These are phyloP conservation scores for Hippocampus zosterae DNA, from an alignment of 2,113 vertebrate genomes.

Conservation along the genomic window DNA sequence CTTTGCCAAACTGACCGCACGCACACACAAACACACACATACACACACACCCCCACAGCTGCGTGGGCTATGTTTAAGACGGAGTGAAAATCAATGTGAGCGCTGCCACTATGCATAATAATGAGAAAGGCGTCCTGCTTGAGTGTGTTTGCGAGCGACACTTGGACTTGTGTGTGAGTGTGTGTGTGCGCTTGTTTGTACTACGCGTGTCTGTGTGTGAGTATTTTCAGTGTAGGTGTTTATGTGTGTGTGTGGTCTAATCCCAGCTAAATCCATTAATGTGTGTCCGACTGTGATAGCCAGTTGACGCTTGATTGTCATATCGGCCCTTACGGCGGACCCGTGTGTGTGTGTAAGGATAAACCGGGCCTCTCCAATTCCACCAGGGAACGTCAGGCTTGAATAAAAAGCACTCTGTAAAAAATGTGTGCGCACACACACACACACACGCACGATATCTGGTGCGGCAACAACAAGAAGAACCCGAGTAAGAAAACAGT, in stretches of 20 bases:
- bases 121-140: constrained; percentile 42
- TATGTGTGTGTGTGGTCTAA: constrained; percentile 49
- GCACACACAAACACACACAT: constrained; percentile 28
- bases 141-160: constrained; percentile 9
- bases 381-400: constrained; percentile 38
- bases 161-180: constrained; percentile 19
- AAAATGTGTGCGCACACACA: not conserved
- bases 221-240: constrained; percentile 4
- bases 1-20: constrained; percentile 60
- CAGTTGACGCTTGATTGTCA: constrained; percentile 53
- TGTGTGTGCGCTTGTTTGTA: constrained; percentile 22
- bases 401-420: constrained; percentile 46
- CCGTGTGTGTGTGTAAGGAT: not conserved
- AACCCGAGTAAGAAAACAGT: no score
- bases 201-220: constrained; percentile 11
- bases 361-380: constrained; percentile 22
- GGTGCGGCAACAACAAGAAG: no score
- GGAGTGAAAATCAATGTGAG: constrained; percentile 64
- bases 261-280: constrained; percentile 58
- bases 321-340: constrained; percentile 25
- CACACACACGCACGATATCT: not conserved
- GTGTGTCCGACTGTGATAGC: constrained; percentile 56
- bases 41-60: constrained; percentile 30
- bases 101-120: constrained; percentile 62
- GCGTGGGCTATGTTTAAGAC: constrained; percentile 60